phyloP scores from a whole-genome alignment of 2,888 invertebrate genomes.

The Mesopsocus fuscifrons region DNA sequence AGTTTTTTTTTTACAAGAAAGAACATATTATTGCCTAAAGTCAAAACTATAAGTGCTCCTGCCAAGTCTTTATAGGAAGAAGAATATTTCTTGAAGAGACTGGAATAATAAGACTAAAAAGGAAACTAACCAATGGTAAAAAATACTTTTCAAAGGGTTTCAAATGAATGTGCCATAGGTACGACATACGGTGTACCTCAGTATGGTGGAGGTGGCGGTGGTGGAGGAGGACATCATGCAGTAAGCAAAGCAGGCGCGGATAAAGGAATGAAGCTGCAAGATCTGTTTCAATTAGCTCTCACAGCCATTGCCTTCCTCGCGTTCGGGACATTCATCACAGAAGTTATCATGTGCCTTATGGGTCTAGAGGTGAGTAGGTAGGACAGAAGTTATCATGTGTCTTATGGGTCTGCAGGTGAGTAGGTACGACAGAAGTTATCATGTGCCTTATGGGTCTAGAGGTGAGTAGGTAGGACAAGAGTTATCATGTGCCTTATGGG shows the following conservation, averaged over 20 bases:
- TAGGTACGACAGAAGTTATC: too few relatives aligned
- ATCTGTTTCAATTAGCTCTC: constrained; percentile 60
- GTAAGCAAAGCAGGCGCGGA: constrained; percentile 20
- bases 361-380: constrained; percentile 28
- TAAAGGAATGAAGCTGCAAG: constrained; percentile 39
- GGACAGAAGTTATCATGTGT: not conserved
- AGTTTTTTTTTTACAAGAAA: too few relatives aligned
- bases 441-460: constrained; percentile 43
- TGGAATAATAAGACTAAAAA: too few relatives aligned
- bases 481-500: too few relatives aligned
- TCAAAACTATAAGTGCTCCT: too few relatives aligned
- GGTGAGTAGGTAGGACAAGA: constrained; percentile 26
- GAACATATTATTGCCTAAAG: too few relatives aligned
- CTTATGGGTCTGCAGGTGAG: too few relatives aligned
- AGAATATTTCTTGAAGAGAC: too few relatives aligned
- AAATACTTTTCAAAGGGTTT: too few relatives aligned
- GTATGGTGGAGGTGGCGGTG: constrained; percentile 23
- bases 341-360: constrained; percentile 57
- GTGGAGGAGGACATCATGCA: too few relatives aligned
- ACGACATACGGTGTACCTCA: constrained; percentile 15
- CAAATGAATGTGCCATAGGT: not conserved
- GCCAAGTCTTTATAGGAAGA: too few relatives aligned
- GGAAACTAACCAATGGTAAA: too few relatives aligned
- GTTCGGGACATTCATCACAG: constrained; percentile 60
- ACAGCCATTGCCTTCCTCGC: constrained; percentile 65